Base-by-base conservation (phyloP, 2,888 invertebrate genomes). In the Melinopterus prodromus region DNA sequence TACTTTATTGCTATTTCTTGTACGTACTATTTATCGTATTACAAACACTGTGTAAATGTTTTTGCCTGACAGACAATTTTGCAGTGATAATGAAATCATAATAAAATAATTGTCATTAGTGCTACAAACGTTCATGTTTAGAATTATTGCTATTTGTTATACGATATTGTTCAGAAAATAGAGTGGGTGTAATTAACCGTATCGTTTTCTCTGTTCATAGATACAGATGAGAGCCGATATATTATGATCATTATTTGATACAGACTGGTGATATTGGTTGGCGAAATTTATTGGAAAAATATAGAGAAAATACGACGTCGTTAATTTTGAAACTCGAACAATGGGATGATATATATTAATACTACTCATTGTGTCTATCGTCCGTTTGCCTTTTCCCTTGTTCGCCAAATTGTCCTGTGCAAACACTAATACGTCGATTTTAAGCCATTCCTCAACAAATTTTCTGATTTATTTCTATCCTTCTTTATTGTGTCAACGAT, bases 301-400 rank as follows among this genome's bases (percentile, higher is more conserved):
- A 53, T 53, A 53, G 53, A 53, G 53, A 53, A 53, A 53, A 53
- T 53, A 53, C 53, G 53, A 53, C 5, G 53, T 53, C 53, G 53
- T 53, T 53, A 53, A 53, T 53, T 53, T 53, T 53, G 53, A 53
- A 53, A 53, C 53, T 53, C 53, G 53, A 53, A 53, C 53, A 53
- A 53, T 53, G 5, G 53, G 12, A 53, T 53, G 53, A 53, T 53
- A 53, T 53, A 53, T 53, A 53, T 53, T 53, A 53, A 53, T 53
- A 53, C 53, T 53, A 53, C 53, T 53, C 53, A 53, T 53, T 53
- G 53, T 53, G 53, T 53, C 53, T 7, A 53, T 53, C 53, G 53
- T 7, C 12, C 53, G 53, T 53, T 53, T 53, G 1, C 53, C 0
- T 12, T 53, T 53, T 53, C 12, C 53, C 53, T 53, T 53, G 9